phyloP scores from a whole-genome alignment of 2,888 invertebrate species.

The Trichopoda pennipes region DNA sequence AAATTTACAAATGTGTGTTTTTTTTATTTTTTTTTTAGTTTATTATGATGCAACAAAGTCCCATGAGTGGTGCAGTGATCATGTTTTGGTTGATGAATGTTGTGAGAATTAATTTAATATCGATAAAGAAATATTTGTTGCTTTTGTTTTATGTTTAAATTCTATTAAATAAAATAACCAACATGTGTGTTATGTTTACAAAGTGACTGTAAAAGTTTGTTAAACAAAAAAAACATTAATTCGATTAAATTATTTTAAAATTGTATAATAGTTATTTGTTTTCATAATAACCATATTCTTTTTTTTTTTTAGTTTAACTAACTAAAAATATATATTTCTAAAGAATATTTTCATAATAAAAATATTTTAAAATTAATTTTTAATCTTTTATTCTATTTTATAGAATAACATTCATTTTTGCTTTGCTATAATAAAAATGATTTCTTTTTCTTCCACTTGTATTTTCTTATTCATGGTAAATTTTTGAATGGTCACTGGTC shows the following conservation, averaged over 20 bases:
- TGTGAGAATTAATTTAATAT: conserved; percentile 36
- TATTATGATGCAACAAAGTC: conserved; percentile 38
- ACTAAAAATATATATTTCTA: conserved; percentile 15
- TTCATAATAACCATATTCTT: background rate
- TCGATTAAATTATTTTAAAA: too few species aligned
- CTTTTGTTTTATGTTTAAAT: too few species aligned
- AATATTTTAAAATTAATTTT: conserved; percentile 7
- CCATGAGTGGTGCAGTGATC: conserved; percentile 27
- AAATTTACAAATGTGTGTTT: conserved; percentile 57
- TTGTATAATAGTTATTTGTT: background rate
- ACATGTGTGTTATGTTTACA: background rate
- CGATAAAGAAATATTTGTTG: background rate
- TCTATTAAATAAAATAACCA: background rate
- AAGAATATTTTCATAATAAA: conserved; percentile 3
- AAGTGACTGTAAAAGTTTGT: background rate
- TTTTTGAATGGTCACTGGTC: background rate
- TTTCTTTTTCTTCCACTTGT: conserved; percentile 3
- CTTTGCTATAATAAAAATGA: background rate
- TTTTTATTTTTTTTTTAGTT: background rate
- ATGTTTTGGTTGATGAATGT: conserved; percentile 14
- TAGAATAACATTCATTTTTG: conserved; percentile 1
- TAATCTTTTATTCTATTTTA: conserved; percentile 32
- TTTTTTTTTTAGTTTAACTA: background rate
- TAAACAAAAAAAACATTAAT: too few species aligned
- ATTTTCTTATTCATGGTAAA: background rate